phyloP scores from a whole-genome alignment of 2,888 invertebrate genomes.

The Exocentrus adspersus region DNA sequence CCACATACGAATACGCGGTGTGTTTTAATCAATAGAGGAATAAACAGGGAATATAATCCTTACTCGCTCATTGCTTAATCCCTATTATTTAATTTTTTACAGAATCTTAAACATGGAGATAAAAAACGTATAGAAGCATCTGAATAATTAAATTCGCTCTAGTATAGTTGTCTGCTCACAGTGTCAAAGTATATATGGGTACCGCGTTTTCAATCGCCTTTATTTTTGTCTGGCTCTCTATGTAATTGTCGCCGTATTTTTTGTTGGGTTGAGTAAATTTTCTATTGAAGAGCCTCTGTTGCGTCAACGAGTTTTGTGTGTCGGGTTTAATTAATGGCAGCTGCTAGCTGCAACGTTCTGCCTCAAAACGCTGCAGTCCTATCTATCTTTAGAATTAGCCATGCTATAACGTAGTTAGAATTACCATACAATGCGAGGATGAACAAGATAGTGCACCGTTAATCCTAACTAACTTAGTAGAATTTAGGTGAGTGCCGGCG shows the following conservation, averaged over 20 bases:
- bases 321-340: constrained; percentile 38
- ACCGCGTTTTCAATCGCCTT: not conserved
- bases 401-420: not conserved
- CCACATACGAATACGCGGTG: too few species aligned
- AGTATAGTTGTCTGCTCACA: not conserved
- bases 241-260: constrained; percentile 15
- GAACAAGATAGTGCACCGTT: not conserved
- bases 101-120: not conserved
- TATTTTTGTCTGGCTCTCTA: constrained; percentile 3
- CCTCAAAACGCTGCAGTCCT: constrained; percentile 18
- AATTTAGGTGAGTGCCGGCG: too few species aligned
- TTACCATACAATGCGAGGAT: not conserved
- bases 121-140: not conserved
- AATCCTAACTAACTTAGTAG: not conserved
- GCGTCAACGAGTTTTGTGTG: constrained; percentile 27
- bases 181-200: constrained; percentile 7
- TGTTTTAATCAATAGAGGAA: too few species aligned
- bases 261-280: constrained; percentile 3
- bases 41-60: too few species aligned
- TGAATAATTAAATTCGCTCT: constrained; percentile 1
- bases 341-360: constrained; percentile 30
- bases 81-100: too few species aligned
- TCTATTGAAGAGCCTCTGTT: constrained; percentile 26
- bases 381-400: constrained; percentile 29
- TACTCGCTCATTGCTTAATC: too few species aligned